A percentile compares a stretch with the other conserved stretches of the same genome.
phyloP scores from a whole-genome alignment of 2,888 invertebrate genomes.

The Fragum fragum region DNA sequence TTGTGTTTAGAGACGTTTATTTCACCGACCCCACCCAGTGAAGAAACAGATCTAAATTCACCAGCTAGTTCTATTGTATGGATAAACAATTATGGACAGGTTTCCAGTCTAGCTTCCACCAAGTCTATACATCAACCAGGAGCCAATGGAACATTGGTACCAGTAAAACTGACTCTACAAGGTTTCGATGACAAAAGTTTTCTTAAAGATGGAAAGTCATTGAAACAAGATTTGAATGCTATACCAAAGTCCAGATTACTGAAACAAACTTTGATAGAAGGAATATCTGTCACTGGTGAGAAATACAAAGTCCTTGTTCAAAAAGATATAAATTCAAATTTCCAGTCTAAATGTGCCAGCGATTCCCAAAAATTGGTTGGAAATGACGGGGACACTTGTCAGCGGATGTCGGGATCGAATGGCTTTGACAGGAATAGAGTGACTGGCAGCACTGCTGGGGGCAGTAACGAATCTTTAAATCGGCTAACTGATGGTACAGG shows the following conservation, averaged over 20 bases:
- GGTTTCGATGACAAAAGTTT: neutral
- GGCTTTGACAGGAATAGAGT: constrained; percentile 79
- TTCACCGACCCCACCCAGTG: constrained; percentile 65
- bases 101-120: constrained; percentile 4
- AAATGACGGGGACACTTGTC: constrained; percentile 68
- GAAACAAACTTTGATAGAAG: constrained; percentile 12
- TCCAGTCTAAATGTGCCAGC: constrained; percentile 62
- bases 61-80: constrained; percentile 28
- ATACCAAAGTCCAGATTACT: neutral
- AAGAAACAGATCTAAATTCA: neutral
- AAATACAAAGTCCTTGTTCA: constrained; percentile 37
- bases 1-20: constrained; percentile 69
- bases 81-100: constrained; percentile 25
- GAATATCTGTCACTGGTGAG: constrained; percentile 15
- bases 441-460: constrained; percentile 74
- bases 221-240: neutral
- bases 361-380: constrained; percentile 56
- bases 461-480: constrained; percentile 70
- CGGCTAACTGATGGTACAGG: constrained; percentile 72
- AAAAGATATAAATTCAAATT: constrained; percentile 61
- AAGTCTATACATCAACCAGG: neutral
- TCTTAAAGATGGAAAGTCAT: neutral
- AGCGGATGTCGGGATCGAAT: constrained; percentile 80
- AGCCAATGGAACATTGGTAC: constrained; percentile 12
- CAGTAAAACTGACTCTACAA: neutral